Percentiles rank a stretch among this genome's conserved stretches.
Evolutionary conservation across 2,797 vertebrate species (phyloP).

Genomic region (Dallia pectoralis): DNA sequence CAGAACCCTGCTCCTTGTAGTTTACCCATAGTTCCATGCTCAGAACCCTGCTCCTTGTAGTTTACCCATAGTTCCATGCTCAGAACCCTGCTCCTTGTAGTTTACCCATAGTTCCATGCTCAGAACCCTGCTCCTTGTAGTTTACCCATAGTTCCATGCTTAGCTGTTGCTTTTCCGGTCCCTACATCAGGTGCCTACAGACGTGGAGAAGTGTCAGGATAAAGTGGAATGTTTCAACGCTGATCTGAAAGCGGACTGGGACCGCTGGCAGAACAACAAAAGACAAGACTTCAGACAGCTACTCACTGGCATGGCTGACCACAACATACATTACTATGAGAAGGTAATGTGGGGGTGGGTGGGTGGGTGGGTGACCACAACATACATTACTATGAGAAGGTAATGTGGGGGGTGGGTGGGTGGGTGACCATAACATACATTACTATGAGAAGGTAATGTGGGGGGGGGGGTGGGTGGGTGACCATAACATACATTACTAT

Average conservation of each 20-base stretch:
- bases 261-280: slow-evolving; percentile 97
- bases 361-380: slow-evolving; percentile 31
- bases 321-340: slow-evolving; percentile 94
- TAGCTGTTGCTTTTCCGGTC: neutral
- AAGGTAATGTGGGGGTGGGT: slow-evolving; percentile 83
- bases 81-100: slow-evolving; percentile 36
- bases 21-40: neutral
- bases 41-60: slow-evolving; percentile 35
- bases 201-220: slow-evolving; percentile 96
- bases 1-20: slow-evolving; percentile 16
- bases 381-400: neutral
- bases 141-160: neutral
- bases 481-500: slow-evolving; percentile 94
- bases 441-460: slow-evolving; percentile 97
- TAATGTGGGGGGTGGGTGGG: neutral
- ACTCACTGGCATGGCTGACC: slow-evolving; percentile 91
- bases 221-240: slow-evolving; percentile 96
- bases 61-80: neutral
- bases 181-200: slow-evolving; percentile 79
- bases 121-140: slow-evolving; percentile 36
- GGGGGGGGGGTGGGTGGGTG: no score
- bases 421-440: slow-evolving; percentile 94
- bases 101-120: neutral
- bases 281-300: slow-evolving; percentile 95
- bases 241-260: slow-evolving; percentile 97